These are phyloP conservation scores for Clupea harengus DNA, from an alignment of 2,113 vertebrate genomes.

Conservation along the genomic window DNA sequence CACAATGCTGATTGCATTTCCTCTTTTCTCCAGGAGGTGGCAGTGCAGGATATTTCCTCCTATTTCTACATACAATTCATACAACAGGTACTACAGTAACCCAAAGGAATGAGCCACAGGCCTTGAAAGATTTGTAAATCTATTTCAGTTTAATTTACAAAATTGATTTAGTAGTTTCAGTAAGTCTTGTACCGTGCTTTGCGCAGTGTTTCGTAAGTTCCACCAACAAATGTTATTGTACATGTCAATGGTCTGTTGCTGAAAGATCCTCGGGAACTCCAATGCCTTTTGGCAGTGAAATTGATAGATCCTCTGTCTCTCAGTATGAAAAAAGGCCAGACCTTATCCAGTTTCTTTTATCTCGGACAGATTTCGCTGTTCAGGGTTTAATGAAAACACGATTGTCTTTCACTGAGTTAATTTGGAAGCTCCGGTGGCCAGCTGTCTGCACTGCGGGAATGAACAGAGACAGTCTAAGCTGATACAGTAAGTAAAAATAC, in stretches of 20 bases:
- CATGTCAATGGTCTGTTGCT: not conserved
- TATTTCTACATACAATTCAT: not conserved
- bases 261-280: not conserved
- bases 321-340: not conserved
- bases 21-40: conserved; percentile 18
- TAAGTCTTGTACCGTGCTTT: not conserved
- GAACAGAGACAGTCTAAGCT: conserved; percentile 73
- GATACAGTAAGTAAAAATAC: conserved; percentile 87
- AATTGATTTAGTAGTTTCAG: not conserved
- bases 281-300: not conserved
- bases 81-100: not conserved
- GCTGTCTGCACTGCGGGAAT: conserved; percentile 84
- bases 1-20: not conserved
- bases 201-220: not conserved
- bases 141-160: not conserved
- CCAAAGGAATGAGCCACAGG: not conserved
- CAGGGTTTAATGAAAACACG: conserved; percentile 87
- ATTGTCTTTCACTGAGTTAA: conserved; percentile 88
- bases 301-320: not conserved
- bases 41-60: conserved; percentile 20
- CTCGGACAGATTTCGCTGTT: conserved; percentile 50
- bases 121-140: not conserved
- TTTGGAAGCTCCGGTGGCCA: conserved; percentile 86
- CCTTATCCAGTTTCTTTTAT: conserved; percentile 13
- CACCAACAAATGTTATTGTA: not conserved